Evolutionary conservation across 2,113 vertebrate genomes (phyloP).

Genomic region (Puntigrus tetrazona): DNA sequence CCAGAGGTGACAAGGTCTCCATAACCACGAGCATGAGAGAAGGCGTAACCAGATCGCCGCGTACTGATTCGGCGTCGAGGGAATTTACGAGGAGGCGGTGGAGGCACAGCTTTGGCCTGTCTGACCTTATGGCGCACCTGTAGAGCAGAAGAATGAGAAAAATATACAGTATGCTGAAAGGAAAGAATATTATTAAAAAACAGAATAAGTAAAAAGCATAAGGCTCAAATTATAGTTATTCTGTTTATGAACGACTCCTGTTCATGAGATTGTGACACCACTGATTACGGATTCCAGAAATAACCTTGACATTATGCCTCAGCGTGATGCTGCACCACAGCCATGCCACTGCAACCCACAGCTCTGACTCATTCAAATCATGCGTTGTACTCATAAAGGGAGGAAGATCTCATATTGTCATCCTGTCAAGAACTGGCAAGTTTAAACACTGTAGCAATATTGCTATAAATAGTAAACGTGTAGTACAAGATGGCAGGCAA

Average conservation of each 20-base stretch:
- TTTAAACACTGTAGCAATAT: background rate
- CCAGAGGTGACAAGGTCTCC: conserved; percentile 91
- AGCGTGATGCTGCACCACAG: background rate
- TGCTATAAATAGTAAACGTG: background rate
- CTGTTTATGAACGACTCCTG: conserved; percentile 32
- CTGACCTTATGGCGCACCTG: conserved; percentile 81
- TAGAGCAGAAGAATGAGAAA: background rate
- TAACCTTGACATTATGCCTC: conserved; percentile 31
- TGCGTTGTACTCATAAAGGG: background rate
- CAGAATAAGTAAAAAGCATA: background rate
- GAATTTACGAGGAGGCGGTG: conserved; percentile 56
- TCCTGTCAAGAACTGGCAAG: background rate
- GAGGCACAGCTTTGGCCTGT: conserved; percentile 71
- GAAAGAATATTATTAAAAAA: background rate
- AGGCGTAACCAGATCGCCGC: conserved; percentile 90
- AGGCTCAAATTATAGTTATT: background rate
- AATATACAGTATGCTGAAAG: background rate
- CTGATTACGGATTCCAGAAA: conserved; percentile 24
- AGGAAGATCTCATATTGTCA: background rate
- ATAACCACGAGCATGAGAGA: conserved; percentile 91
- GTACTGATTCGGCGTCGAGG: conserved; percentile 70
- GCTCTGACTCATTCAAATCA: conserved; percentile 29
- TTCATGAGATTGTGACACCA: conserved; percentile 31
- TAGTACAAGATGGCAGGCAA: background rate
- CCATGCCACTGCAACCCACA: background rate